Evolutionary conservation across 2,888 invertebrate species (phyloP), one percentile per base, ranked within the genome.

Genomic region (Cephus rjabovi): DNA sequence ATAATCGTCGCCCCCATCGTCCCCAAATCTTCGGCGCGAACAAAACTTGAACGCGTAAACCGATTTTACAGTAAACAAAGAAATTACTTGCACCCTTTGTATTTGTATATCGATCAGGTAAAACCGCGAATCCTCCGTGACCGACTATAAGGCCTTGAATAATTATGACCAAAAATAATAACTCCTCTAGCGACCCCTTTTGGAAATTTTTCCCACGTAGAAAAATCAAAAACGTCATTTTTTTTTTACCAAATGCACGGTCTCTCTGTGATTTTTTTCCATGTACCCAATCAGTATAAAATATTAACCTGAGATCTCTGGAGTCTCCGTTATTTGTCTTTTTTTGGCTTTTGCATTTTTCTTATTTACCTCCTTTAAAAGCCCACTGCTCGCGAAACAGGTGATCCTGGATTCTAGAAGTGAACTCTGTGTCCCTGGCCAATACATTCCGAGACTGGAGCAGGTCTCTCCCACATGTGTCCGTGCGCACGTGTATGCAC

Each of bases 401-500:
- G 71, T 71, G 34, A 71, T 33, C 12, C 71, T 71, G 34, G 31
- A 71, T 71, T 71, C 31, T 23, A 12, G 11, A 11, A 76, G n/a
- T 56, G 56, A 56, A 56, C 56, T 56, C 56, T 30, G 30, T 71
- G 76, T 76, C 76, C 73, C 37, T 15, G 56, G 77, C 70, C 81
- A 56, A 81, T 81, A 84, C 87, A 88, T 88, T 89, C 89, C 87
- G 87, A 89, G 88, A 78, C 78, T 76, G 56, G 35, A 88, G 88
- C 83, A 85, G 84, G 81, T 81, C 83, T 56, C 56, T 56, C 1
- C 0, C 9, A 23, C 9, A 2, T 56, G 9, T 56, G 23, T 56
- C 0, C 6, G 23, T 56, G 9, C 23, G 23, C 9, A 9, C 23
- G 23, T 40, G 9, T 23, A 15, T 23, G 1, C 1, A 30, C 30